A percentile compares a stretch with the other conserved stretches of the same genome.
Conservation (phyloP, 2,888 invertebrate genomes). For the Athetis lepigone region DNA sequence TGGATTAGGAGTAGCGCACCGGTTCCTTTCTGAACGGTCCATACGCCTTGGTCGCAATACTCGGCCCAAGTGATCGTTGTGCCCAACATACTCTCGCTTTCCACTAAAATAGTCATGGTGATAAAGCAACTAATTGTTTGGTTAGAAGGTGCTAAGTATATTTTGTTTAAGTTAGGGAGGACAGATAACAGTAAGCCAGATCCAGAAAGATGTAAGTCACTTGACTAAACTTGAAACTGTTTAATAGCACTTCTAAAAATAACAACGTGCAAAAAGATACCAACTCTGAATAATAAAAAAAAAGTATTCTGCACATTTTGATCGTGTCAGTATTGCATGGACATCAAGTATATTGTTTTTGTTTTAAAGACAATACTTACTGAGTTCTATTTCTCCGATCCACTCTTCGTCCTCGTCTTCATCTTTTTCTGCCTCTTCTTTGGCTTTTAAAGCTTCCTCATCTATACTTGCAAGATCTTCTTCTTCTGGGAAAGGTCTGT, state of each 20-base stretch:
- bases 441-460: constrained; percentile 90
- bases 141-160: neutral
- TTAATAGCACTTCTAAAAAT: neutral
- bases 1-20: constrained; percentile 80
- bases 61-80: constrained; percentile 85
- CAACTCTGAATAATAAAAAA: neutral
- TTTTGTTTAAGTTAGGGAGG: neutral
- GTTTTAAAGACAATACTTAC: constrained; percentile 78
- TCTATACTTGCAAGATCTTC: constrained; percentile 88
- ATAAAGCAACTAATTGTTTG: neutral
- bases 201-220: neutral
- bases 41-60: constrained; percentile 82
- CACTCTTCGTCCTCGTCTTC: constrained; percentile 87
- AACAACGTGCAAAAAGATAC: neutral
- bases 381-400: constrained; percentile 91
- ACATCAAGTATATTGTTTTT: neutral
- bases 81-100: constrained; percentile 81
- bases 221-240: neutral
- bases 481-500: constrained; percentile 84
- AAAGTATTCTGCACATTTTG: neutral
- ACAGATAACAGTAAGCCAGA: no score
- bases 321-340: neutral
- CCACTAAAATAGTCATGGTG: constrained; percentile 70
- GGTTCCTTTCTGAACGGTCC: constrained; percentile 83
- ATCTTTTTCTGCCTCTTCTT: constrained; percentile 85